These are phyloP conservation scores for Cynodonichthys magdalenae DNA, from an alignment of 2,797 vertebrate genomes.

Conservation along the genomic window DNA sequence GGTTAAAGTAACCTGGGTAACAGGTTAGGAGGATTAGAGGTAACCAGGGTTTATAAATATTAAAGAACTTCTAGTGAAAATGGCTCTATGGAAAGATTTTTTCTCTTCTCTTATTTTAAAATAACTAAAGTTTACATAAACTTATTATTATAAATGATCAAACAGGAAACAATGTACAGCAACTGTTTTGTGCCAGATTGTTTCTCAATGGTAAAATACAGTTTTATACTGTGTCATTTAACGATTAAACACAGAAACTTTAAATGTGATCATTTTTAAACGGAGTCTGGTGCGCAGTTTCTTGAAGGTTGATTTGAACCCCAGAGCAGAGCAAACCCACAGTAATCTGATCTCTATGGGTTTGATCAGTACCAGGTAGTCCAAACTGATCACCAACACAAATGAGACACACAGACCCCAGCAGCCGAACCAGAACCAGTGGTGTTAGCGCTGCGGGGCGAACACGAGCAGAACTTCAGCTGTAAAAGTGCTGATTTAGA, in stretches of 20 bases:
- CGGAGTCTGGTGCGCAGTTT: background rate
- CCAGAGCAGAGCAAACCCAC: background rate
- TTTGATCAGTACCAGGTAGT: too few species aligned
- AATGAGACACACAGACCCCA: background rate
- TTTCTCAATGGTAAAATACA: background rate
- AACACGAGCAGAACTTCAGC: fast-evolving
- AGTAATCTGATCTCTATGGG: background rate
- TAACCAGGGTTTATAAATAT: background rate
- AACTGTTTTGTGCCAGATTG: too few species aligned
- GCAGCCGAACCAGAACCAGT: background rate
- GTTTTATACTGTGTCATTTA: background rate
- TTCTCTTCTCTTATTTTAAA: too few species aligned
- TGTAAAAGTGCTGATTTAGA: fast-evolving
- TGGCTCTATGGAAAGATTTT: too few species aligned
- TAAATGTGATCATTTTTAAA: background rate
- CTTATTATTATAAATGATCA: too few species aligned
- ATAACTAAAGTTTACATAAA: too few species aligned
- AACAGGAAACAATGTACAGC: too few species aligned
- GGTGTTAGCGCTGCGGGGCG: background rate
- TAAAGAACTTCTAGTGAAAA: too few species aligned
- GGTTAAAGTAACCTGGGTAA: too few species aligned
- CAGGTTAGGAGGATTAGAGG: background rate
- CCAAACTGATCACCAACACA: background rate
- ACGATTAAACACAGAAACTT: background rate
- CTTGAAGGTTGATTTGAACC: background rate